These are phyloP conservation scores for Panzeria rudis DNA, from an alignment of 2,888 invertebrate species.

Conservation along the genomic window DNA sequence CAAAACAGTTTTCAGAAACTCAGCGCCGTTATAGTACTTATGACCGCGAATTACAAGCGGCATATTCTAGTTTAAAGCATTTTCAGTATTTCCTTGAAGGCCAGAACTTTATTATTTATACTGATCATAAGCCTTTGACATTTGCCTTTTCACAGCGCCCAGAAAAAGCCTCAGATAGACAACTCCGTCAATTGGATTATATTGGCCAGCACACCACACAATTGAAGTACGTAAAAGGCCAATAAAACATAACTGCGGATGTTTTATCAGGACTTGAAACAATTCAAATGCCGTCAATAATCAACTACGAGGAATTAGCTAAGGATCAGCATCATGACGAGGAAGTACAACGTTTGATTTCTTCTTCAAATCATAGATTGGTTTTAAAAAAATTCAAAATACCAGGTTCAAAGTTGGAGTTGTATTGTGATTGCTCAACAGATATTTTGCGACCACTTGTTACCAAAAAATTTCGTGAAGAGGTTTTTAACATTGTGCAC, in stretches of 20 bases:
- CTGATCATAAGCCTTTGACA: too few relatives aligned
- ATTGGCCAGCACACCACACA: slow-evolving; percentile 8
- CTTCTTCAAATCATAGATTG: slow-evolving; percentile 6
- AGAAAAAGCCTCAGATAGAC: too few relatives aligned
- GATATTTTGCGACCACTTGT: too few relatives aligned
- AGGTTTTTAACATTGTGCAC: too few relatives aligned
- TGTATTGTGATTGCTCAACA: slow-evolving; percentile 19
- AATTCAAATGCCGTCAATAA: too few relatives aligned
- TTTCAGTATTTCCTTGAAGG: too few relatives aligned
- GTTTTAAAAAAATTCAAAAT: background rate
- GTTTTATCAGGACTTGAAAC: slow-evolving; percentile 28
- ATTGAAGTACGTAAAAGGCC: background rate
- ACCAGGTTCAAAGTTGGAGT: background rate
- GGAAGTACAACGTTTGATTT: background rate
- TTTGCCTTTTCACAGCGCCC: too few relatives aligned
- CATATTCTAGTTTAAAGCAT: too few relatives aligned
- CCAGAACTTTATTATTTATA: too few relatives aligned
- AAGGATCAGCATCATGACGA: background rate
- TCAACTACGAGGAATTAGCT: slow-evolving; percentile 8
- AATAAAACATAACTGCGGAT: slow-evolving; percentile 3
- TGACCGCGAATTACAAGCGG: slow-evolving; percentile 31
- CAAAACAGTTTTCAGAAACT: slow-evolving; percentile 29
- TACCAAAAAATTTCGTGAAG: too few relatives aligned
- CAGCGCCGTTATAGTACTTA: slow-evolving; percentile 23
- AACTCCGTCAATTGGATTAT: too few relatives aligned